phyloP scores from a whole-genome alignment of 2,888 invertebrate genomes.

The Stomorhina lunata region DNA sequence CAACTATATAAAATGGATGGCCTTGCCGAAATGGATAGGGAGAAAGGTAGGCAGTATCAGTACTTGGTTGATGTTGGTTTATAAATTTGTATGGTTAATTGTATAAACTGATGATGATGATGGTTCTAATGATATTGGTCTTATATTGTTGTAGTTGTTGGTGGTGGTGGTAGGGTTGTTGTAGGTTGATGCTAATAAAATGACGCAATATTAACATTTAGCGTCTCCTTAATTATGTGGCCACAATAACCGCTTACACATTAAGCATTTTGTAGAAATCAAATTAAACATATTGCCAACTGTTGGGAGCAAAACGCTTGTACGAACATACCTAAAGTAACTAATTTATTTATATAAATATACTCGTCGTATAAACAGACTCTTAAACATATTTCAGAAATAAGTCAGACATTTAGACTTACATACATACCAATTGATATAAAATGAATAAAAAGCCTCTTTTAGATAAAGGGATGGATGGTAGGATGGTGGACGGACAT shows the following conservation, averaged over 20 bases:
- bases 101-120: not conserved
- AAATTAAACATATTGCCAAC: constrained; percentile 57
- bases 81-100: constrained; percentile 27
- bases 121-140: not conserved
- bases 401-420: not conserved
- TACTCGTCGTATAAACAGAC: not conserved
- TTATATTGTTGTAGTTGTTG: constrained; percentile 12
- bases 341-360: too few species aligned
- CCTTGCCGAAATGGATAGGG: not conserved
- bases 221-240: constrained; percentile 62
- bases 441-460: constrained; percentile 18
- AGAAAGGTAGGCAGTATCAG: not conserved
- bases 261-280: constrained; percentile 53
- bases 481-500: constrained; percentile 31
- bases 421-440: not conserved
- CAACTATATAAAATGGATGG: not conserved
- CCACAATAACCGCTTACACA: constrained; percentile 59
- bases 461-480: constrained; percentile 18
- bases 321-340: not conserved
- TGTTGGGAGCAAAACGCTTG: constrained; percentile 24
- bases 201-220: constrained; percentile 62
- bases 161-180: constrained; percentile 35
- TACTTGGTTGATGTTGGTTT: not conserved
- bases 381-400: constrained; percentile 20
- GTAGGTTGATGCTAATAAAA: constrained; percentile 54